Conservation (phyloP, 2,797 vertebrate genomes). For the Periophthalmus magnuspinnatus region DNA sequence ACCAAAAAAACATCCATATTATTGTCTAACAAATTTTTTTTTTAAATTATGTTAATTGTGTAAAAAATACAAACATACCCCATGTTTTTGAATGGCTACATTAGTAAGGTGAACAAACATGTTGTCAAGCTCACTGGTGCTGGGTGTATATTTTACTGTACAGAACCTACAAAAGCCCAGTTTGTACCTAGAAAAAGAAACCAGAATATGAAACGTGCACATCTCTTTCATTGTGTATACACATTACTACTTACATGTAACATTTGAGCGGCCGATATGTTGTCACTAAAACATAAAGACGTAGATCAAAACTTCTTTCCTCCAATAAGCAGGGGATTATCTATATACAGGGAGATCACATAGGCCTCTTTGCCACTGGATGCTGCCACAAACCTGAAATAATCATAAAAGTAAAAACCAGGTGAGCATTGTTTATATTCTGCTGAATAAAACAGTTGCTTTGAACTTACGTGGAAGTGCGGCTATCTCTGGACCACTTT, state of each 20-base stretch:
- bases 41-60: neutral
- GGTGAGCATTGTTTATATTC: neutral
- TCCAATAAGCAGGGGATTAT: conserved; percentile 93
- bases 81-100: conserved; percentile 97
- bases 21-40: neutral
- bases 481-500: conserved; percentile 99
- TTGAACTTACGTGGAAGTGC: conserved; percentile 89
- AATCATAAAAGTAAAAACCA: conserved; percentile 10
- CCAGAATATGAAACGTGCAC: neutral
- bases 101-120: conserved; percentile 99
- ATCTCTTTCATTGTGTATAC: neutral
- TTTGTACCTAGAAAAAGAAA: conserved; percentile 84
- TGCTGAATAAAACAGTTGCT: neutral
- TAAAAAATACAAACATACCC: conserved; percentile 73
- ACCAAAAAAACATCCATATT: neutral
- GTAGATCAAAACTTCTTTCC: conserved; percentile 98
- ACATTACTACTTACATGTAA: conserved; percentile 87
- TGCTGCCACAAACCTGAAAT: conserved; percentile 85
- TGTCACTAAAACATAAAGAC: conserved; percentile 94
- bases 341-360: conserved; percentile 97
- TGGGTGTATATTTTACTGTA: conserved; percentile 97
- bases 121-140: conserved; percentile 96
- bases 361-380: conserved; percentile 92
- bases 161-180: conserved; percentile 98
- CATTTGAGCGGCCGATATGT: conserved; percentile 95